Evolutionary conservation across 2,888 invertebrate genomes (phyloP), one percentile per base, ranked within the genome.

Genomic region (Belgica antarctica): DNA sequence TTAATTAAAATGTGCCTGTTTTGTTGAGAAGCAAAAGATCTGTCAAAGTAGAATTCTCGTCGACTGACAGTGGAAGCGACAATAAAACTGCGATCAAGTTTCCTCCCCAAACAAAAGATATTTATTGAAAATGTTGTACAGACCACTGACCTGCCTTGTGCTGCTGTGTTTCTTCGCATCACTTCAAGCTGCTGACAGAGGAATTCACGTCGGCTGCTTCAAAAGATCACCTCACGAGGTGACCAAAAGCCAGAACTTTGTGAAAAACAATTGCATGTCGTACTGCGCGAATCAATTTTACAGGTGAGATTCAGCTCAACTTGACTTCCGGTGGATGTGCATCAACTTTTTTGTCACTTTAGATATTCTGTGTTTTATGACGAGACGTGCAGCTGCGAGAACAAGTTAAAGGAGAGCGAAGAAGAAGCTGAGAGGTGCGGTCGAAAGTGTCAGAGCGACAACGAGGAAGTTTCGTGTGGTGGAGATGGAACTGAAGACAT

Each of bases 401-500:
- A 82, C 71, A 73, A 74, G 1, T 79, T 82, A 1, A 82, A 81
- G 1, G 77, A 77, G n/a, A 81, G 82, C 57, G 76, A 79, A 65
- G 76, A 83, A 70, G 81, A 82, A 2, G 73, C 76, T 12, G 79
- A 80, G 1, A 75, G 81, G 1, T 89, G 87, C 74, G 80, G 80
- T 72, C 82, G 80, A 10, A 81, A 82, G 0, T 91, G 91, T 73
- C 80, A 82, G 5, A 84, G 84, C 71, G 86, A 87, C 75, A 82
- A 82, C 31, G 81, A 81, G 0, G 84, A 85, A 74, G 82, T 82
- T 3, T n/a, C 10, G 71, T 91, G 91, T 76, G 91, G 90, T 1
- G 89, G 89, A 0, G 79, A 82, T 1, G 82, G 83, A 27, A 84
- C 86, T 0, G 86, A 86, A 70, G 87, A 86, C 73, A 85, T 89